Base-by-base conservation (phyloP, 1,140 invertebrate genomes). In the Hirudo medicinalis region DNA sequence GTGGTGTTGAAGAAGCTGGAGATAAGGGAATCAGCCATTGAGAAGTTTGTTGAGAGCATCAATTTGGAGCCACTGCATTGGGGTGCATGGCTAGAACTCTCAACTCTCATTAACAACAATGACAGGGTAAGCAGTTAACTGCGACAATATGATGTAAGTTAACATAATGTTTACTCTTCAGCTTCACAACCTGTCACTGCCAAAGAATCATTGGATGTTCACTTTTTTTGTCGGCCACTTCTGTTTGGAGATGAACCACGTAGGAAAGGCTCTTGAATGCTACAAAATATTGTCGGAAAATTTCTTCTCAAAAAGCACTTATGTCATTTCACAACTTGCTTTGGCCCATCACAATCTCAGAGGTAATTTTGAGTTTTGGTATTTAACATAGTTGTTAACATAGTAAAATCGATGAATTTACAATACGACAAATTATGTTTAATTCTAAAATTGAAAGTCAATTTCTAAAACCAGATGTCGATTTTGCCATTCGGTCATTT, bases 291-390 rank as follows among this genome's bases (percentile, higher is more conserved):
- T 97, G 13, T 87, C 88, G 73, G 83, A 87, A 19, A 86, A 87
- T 74, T 92, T 92, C 0, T 94, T 97, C 80, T 83, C 87, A 68
- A 89, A 90, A 74, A 92, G 91, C 80, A 88, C 88, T 67, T 97
- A 96, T 82, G 85, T 97, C n/a, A 87, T 89, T 72, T 89, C 92
- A 27, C 92, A 96, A 85, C 89, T 91, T 79, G 94, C 92, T n/a
- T 88, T 94, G 74, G 90, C 90, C 27, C 89, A 91, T 79, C 91
- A 97, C 83, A 93, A 97, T 77, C 89, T 90, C 79, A 86, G 92
- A 87, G 89, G 91, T 91, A 36, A 36, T 36, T 36, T 36, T 36
- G 32, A 36, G n/a, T n/a, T n/a, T 36, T 6, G 32, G 32, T 36
- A n/a, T n/a, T n/a, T n/a, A n/a, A n/a, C n/a, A n/a, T n/a, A n/a